Percentiles rank a stretch among this genome's conserved stretches.
These are phyloP conservation scores for Lutjanus argentimaculatus DNA, from an alignment of 2,797 vertebrate species.

Conservation along the genomic window DNA sequence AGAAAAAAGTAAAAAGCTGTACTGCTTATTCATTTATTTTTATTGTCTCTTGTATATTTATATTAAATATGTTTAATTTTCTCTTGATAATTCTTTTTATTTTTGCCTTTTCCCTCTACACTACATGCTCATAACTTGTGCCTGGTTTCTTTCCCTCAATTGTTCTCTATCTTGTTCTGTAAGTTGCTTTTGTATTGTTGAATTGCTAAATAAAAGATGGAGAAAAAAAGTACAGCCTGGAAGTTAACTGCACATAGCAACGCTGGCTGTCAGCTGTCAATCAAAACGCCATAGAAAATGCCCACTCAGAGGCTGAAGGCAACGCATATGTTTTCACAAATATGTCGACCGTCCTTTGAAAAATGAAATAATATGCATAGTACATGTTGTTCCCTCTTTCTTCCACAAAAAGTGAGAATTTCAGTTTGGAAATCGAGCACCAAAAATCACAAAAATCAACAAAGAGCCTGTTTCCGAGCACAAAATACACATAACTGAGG, in stretches of 20 bases:
- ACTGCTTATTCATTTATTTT: no score
- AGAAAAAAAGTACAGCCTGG: no score
- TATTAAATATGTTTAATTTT: no score
- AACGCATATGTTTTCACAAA: neutral
- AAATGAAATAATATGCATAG: neutral
- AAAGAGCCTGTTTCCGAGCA: neutral
- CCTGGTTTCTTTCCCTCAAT: no score
- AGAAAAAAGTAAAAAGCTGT: no score
- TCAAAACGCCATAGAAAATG: neutral
- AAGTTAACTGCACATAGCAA: no score
- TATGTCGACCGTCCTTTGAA: neutral
- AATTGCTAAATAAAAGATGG: neutral
- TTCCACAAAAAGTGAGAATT: neutral
- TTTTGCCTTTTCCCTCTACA: no score
- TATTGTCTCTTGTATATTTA: no score
- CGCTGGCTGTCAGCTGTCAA: no score
- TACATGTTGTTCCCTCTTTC: neutral
- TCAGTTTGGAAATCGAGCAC: neutral
- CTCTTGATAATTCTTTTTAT: no score
- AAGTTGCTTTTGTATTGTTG: neutral
- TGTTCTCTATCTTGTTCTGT: neutral
- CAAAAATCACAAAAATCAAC: neutral
- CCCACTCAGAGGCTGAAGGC: neutral
- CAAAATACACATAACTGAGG: conserved; percentile 9
- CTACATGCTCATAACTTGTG: no score